A percentile compares a stretch with the other conserved stretches of the same genome.
Conservation (phyloP, 2,888 invertebrate genomes). For the Drosophila merina region DNA sequence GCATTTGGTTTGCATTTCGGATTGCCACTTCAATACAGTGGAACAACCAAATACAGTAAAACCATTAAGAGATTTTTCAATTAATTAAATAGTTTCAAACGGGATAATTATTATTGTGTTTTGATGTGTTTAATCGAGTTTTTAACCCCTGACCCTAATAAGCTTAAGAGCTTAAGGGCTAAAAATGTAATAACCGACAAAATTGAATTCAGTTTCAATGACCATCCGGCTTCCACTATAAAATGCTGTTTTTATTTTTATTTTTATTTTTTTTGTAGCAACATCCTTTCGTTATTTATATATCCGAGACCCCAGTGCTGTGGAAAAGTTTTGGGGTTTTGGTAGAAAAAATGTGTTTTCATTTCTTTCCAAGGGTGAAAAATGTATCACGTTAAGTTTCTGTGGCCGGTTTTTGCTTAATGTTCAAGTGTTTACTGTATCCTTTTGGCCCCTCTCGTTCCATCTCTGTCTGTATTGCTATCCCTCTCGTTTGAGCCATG, state of each 20-base stretch:
- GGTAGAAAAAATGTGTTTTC: conserved; percentile 30
- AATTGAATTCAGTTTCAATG: background rate
- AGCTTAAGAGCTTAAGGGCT: background rate
- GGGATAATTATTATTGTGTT: background rate
- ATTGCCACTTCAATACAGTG: background rate
- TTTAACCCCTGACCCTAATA: background rate
- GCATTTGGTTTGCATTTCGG: background rate
- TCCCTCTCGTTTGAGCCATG: conserved; percentile 3
- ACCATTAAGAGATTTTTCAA: background rate
- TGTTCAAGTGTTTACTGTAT: conserved; percentile 36
- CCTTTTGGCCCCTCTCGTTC: background rate
- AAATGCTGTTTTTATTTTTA: background rate
- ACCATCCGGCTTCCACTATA: background rate
- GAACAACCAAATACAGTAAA: background rate
- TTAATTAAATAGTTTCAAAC: background rate
- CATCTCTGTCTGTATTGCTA: background rate
- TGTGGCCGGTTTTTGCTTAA: conserved; percentile 42
- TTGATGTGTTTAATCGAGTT: background rate
- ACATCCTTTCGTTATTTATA: conserved; percentile 16
- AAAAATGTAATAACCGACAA: background rate
- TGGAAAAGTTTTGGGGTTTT: conserved; percentile 13
- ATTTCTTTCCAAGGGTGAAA: conserved; percentile 27
- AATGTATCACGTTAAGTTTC: conserved; percentile 50
- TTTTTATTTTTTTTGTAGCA: background rate
- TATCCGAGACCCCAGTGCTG: conserved; percentile 14